These are phyloP conservation scores for Bombus balteatus DNA, from an alignment of 1,140 invertebrate genomes.

Conservation along the genomic window DNA sequence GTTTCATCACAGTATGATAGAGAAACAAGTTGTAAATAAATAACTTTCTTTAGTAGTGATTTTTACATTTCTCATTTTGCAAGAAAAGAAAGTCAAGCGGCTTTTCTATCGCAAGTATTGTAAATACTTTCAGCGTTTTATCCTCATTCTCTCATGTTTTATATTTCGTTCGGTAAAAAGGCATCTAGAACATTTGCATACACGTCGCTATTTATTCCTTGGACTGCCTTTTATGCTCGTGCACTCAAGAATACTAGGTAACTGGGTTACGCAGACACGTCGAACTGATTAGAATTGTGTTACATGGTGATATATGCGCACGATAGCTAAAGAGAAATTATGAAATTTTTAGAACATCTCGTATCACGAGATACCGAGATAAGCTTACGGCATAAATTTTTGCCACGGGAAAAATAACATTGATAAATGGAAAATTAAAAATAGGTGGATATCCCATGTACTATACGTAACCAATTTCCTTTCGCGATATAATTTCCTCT, in stretches of 20 bases:
- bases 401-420: neutral
- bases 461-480: neutral
- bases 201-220: neutral
- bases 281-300: constrained; percentile 23
- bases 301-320: neutral
- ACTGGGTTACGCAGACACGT: constrained; percentile 20
- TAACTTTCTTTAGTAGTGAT: neutral
- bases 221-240: neutral
- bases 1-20: neutral
- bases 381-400: neutral
- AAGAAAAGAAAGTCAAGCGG: too few species aligned
- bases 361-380: neutral
- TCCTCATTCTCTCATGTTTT: neutral
- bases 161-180: neutral
- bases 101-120: neutral
- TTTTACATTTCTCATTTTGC: neutral
- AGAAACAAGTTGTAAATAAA: too few species aligned
- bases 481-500: neutral
- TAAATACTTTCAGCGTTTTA: neutral
- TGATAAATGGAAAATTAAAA: neutral
- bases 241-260: constrained; percentile 11
- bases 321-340: neutral
- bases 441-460: neutral
- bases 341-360: neutral
- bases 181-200: neutral